phyloP scores from a whole-genome alignment of 2,113 vertebrate genomes.

The Perca schrenkii region DNA sequence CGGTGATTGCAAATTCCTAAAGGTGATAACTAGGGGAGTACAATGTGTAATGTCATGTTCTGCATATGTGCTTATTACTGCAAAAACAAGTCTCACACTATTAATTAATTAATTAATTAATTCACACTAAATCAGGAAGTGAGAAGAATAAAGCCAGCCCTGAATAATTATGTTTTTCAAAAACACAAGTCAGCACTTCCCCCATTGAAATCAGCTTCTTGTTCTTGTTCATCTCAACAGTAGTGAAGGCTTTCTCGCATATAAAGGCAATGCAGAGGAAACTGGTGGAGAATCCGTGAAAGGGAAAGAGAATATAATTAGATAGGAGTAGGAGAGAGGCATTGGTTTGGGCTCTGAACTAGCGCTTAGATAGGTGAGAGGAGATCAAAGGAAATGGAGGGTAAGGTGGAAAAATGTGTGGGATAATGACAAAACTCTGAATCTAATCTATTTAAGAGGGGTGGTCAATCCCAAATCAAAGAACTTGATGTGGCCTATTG shows the following conservation, averaged over 20 bases:
- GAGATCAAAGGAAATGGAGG: slow-evolving; percentile 60
- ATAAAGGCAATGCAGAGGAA: slow-evolving; percentile 38
- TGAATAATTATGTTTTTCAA: slow-evolving; percentile 44
- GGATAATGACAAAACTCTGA: slow-evolving; percentile 37
- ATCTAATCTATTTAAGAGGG: slow-evolving; percentile 46
- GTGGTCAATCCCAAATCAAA: slow-evolving; percentile 37
- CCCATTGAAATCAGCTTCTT: slow-evolving; percentile 53
- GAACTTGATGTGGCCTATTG: slow-evolving; percentile 16
- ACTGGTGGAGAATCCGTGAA: slow-evolving; percentile 28
- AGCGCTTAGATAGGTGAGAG: slow-evolving; percentile 5
- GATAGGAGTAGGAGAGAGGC: slow-evolving; percentile 30
- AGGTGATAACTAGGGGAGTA: slow-evolving; percentile 12
- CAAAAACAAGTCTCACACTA: slow-evolving; percentile 18
- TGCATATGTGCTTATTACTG: slow-evolving; percentile 18
- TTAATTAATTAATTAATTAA: slow-evolving; percentile 17
- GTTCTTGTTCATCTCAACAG: slow-evolving; percentile 31
- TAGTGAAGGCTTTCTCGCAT: not conserved
- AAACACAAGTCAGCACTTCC: slow-evolving; percentile 47
- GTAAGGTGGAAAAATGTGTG: slow-evolving; percentile 31
- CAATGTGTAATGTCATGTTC: not conserved
- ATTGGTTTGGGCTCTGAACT: slow-evolving; percentile 16
- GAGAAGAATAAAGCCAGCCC: slow-evolving; percentile 19
- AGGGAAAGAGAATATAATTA: slow-evolving; percentile 57
- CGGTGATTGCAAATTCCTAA: slow-evolving; percentile 19
- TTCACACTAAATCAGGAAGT: slow-evolving; percentile 5